phyloP scores from a whole-genome alignment of 2,888 invertebrate species.

The Amblyteles armatorius region DNA sequence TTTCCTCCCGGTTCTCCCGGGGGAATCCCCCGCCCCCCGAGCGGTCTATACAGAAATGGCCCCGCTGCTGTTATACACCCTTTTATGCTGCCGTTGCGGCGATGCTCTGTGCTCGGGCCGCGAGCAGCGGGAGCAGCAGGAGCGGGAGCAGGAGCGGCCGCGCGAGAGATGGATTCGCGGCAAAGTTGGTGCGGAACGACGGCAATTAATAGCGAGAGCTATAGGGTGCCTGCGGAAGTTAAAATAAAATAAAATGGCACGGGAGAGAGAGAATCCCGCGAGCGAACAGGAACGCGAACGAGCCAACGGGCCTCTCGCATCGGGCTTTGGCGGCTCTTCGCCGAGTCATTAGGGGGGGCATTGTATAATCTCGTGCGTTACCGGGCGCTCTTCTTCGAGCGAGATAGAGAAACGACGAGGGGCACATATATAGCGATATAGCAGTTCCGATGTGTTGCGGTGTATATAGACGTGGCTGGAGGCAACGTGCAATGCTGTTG shows the following conservation, averaged over 20 bases:
- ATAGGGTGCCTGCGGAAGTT: constrained; percentile 83
- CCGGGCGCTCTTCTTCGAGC: constrained; percentile 61
- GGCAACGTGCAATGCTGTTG: constrained; percentile 50
- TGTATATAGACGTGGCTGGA: constrained; percentile 11
- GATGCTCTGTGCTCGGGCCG: constrained; percentile 37
- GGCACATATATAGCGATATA: constrained; percentile 8
- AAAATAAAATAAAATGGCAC: constrained; percentile 80
- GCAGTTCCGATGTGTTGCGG: constrained; percentile 6
- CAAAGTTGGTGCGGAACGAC: constrained; percentile 82
- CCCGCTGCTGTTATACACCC: constrained; percentile 23
- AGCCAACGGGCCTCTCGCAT: constrained; percentile 62
- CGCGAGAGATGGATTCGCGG: constrained; percentile 80
- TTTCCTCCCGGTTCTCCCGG: background rate
- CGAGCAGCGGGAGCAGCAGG: constrained; percentile 24
- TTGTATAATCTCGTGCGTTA: constrained; percentile 81
- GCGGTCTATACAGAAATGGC: constrained; percentile 44
- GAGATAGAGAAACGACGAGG: constrained; percentile 48
- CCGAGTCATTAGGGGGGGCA: constrained; percentile 81
- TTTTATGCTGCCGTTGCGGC: constrained; percentile 14
- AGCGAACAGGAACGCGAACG: constrained; percentile 49
- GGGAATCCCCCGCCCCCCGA: constrained; percentile 25
- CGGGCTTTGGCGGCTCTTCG: constrained; percentile 81
- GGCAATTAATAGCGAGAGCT: constrained; percentile 83
- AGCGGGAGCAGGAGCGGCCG: constrained; percentile 46
- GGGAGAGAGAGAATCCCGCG: constrained; percentile 60